Percentiles rank a stretch among this genome's conserved stretches.
These are phyloP conservation scores for Lepidostoma basale DNA, from an alignment of 1,140 invertebrate species.

Conservation along the genomic window DNA sequence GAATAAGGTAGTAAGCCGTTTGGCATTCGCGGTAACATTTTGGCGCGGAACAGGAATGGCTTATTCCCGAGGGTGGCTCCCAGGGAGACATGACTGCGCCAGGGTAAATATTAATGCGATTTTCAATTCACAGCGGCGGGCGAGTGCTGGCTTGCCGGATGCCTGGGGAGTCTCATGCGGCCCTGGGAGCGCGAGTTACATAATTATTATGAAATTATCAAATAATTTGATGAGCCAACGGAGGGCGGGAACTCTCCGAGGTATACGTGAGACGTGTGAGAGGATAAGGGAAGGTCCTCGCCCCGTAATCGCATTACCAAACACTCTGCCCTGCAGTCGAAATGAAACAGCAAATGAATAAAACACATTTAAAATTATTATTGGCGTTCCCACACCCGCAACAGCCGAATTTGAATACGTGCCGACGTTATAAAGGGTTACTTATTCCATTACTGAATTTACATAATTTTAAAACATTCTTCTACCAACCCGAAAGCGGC, in stretches of 20 bases:
- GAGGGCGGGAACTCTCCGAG: slow-evolving; percentile 37
- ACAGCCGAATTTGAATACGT: slow-evolving; percentile 8
- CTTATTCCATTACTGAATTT: neutral
- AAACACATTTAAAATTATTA: slow-evolving; percentile 27
- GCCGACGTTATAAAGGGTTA: neutral
- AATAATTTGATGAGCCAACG: slow-evolving; percentile 45
- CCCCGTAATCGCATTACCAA: slow-evolving; percentile 40
- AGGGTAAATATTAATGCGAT: slow-evolving; percentile 45
- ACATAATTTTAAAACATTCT: too few relatives aligned
- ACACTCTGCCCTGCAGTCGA: slow-evolving; percentile 30
- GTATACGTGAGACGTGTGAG: slow-evolving; percentile 43
- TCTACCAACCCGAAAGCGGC: too few relatives aligned
- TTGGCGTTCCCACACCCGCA: slow-evolving; percentile 19
- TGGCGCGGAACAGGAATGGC: neutral
- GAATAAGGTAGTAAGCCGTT: slow-evolving; percentile 20
- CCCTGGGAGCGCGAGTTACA: slow-evolving; percentile 37
- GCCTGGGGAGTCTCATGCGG: neutral
- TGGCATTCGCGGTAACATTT: slow-evolving; percentile 14
- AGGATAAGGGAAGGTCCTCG: slow-evolving; percentile 28
- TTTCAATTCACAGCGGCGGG: slow-evolving; percentile 35
- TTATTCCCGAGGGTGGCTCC: slow-evolving; percentile 34
- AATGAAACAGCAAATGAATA: slow-evolving; percentile 28
- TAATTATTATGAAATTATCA: slow-evolving; percentile 48
- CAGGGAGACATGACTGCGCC: slow-evolving; percentile 34
- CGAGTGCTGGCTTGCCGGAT: slow-evolving; percentile 13